Evolutionary conservation across 2,888 invertebrate genomes (phyloP), one percentile per base, ranked within the genome.

Genomic region (Cloeon dipterum): DNA sequence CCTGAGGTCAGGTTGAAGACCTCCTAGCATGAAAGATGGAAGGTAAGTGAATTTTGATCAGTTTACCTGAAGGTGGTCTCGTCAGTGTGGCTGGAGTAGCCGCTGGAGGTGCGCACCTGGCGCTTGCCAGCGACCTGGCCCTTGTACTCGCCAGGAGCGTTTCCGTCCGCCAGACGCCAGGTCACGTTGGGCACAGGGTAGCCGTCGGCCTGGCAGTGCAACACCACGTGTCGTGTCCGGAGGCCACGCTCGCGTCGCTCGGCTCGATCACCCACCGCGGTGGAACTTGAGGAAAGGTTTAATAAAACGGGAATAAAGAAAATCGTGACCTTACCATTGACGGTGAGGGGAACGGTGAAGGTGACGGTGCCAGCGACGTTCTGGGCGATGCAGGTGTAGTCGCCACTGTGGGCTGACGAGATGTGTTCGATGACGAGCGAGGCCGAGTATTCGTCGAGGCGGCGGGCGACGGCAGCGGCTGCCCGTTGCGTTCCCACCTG

Each of bases 171-270:
- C 55, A 83, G 81, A 46, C 77, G 77, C 89, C 91, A 91, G 8
- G 77, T 79, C 37, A 89, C 76, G 5, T 65, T 65, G 3, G 89
- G 89, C 42, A 75, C 75, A 1, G 91, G 91, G 56, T 88, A 89
- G 2, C 91, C 91, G 41, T 85, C 79, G 1, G 88, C 86, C 56
- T 81, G 79, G 53, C 91, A 91, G 52, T 85, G 77, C 32, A 91
- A 59, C 14, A 74, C 71, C 17, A 86, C 74, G 51, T n/a, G n/a
- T 82, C 79, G 52, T 83, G 78, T 2, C 78, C 79, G 1, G 79
- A 74, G 5, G 79, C 77, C 29, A 78, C 75, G 43, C 74, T 81
- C n/a, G 75, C 67, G 51, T 83, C 82, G 42, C 68, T 65, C 1
- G 85, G 86, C 51, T 88, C 86, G 46, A 82, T 62, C 14, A 85